A percentile compares a stretch with the other conserved stretches of the same genome.
Conservation (phyloP, 2,797 vertebrate genomes). For the Eulemur mongoz region DNA sequence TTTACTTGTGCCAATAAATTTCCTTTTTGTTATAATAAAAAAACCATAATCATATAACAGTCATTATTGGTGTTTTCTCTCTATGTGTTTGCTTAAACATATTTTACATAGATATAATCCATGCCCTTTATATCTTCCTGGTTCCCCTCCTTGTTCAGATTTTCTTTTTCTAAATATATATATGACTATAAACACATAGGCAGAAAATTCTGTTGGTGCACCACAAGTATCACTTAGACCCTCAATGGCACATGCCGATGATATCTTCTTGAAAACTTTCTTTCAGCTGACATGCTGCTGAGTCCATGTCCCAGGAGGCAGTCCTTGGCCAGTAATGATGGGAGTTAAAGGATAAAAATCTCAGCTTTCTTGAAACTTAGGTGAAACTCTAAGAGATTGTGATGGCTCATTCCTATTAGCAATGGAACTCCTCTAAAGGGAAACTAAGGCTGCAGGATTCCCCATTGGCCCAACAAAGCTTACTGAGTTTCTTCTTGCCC, state of each 20-base stretch:
- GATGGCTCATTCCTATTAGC: background rate
- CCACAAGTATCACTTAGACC: background rate
- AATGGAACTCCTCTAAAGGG: background rate
- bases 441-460: background rate
- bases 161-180: background rate
- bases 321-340: background rate
- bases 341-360: background rate
- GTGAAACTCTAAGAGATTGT: background rate
- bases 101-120: background rate
- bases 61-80: background rate
- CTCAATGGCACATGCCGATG: background rate
- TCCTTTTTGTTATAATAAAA: background rate
- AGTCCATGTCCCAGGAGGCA: background rate
- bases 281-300: background rate
- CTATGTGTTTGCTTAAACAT: background rate
- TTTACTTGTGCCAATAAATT: background rate
- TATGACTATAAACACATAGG: background rate
- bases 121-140: background rate
- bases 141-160: background rate
- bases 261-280: background rate
- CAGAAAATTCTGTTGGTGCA: background rate
- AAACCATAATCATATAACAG: background rate
- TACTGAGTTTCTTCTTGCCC: background rate
- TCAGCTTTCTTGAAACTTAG: background rate
- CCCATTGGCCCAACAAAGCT: background rate